phyloP scores from a whole-genome alignment of 1,140 invertebrate genomes.

The Orchestia grillus region DNA sequence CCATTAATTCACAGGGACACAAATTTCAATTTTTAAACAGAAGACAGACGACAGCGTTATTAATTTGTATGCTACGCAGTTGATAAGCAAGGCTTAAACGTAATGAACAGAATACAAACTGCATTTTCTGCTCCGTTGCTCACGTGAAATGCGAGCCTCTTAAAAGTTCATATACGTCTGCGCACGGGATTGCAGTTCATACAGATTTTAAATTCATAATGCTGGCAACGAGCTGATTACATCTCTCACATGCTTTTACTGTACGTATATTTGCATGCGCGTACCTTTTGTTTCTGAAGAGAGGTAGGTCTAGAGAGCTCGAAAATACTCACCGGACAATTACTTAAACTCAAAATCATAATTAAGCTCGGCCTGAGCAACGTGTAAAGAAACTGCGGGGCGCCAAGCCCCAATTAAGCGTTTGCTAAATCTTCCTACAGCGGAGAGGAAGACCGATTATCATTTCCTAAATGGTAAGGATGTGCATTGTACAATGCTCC shows the following conservation, averaged over 20 bases:
- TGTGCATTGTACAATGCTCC: not conserved
- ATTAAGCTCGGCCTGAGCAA: not conserved
- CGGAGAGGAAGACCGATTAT: not conserved
- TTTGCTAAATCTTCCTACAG: not conserved
- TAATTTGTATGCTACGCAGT: not conserved
- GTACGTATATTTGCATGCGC: not conserved
- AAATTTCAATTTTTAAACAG: not conserved
- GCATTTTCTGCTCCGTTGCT: not conserved
- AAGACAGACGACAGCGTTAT: not conserved
- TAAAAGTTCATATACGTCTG: not conserved
- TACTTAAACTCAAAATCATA: not conserved
- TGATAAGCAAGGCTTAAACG: not conserved
- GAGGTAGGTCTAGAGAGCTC: not conserved
- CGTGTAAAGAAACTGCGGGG: not conserved
- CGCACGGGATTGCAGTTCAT: not conserved
- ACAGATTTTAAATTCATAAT: conserved; percentile 3
- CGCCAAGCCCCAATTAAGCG: not conserved
- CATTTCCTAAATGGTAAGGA: not conserved
- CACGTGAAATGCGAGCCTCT: not conserved
- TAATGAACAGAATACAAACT: not conserved
- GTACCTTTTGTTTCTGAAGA: not conserved
- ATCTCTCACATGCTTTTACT: not conserved
- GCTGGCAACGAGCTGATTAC: not conserved
- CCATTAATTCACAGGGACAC: not conserved
- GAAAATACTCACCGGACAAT: not conserved